Conservation (phyloP, 2,113 vertebrate species). For the Lethenteron camtschaticum region DNA sequence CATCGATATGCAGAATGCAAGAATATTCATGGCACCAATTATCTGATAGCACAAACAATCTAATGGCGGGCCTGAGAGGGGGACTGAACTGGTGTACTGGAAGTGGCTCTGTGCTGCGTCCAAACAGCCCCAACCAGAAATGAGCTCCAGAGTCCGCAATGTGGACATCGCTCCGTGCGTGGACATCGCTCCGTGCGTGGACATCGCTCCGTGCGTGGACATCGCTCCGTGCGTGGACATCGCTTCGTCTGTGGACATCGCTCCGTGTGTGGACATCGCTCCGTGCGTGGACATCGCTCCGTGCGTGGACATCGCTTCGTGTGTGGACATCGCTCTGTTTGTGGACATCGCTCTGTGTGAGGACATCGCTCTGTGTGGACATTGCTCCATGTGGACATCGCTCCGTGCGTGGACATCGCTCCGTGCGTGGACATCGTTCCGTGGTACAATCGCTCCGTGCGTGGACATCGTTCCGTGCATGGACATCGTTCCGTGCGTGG, state of each 20-base stretch:
- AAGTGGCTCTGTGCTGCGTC: too few species aligned
- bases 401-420: not conserved
- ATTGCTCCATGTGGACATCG: not conserved
- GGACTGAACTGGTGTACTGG: too few species aligned
- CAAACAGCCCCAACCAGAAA: not conserved
- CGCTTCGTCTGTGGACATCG: not conserved
- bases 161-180: not conserved
- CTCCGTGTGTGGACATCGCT: not conserved
- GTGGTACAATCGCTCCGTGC: not conserved
- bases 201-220: not conserved
- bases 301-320: not conserved
- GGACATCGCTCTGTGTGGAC: not conserved
- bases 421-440: not conserved
- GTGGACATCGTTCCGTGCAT: not conserved
- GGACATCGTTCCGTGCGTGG: not conserved
- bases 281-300: not conserved
- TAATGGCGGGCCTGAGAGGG: too few species aligned
- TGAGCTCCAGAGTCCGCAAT: not conserved
- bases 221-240: not conserved
- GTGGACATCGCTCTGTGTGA: not conserved
- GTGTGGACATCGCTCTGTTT: not conserved
- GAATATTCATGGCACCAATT: too few species aligned
- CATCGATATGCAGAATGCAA: too few species aligned
- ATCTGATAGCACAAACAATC: too few species aligned
- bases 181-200: not conserved